Evolutionary conservation across 2,113 vertebrate species (phyloP), one percentile per base, ranked within the genome.

Genomic region (Macquaria ambigua): DNA sequence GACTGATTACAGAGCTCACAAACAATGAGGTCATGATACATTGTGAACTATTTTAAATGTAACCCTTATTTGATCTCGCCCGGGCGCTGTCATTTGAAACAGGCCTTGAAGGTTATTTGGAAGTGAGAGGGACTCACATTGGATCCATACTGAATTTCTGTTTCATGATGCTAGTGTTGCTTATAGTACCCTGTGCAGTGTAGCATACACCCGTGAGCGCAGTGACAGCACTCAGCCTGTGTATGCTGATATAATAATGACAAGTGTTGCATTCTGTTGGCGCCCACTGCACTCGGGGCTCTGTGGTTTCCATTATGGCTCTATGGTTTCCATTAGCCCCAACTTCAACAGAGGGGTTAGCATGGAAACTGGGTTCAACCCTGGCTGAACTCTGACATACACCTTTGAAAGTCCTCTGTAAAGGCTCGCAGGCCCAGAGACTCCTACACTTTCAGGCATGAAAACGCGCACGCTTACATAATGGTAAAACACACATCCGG

Each of bases 271-370:
- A 59, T 86, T 90, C 74, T 50, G 88, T 86, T 93, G 92, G 93
- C 92, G 67, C 82, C 89, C 76, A 21, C 81, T 92, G 84, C 82
- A 87, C 88, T 90, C 6, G 21, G 67, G 74, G 90, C 70, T 89
- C 89, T 91, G 92, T 92, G 90, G 91, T 95, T 95, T 95, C 87
- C 93, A 94, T 95, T 93, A 93, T 81, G 83, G 82, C 89, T 90
- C 82, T 41, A 71, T 91, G 90, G 90, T 95, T 95, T 95, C 87
- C 92, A 93, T 95, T 93, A 93, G 83, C 31, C 79, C 79, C 25
- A 31, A 67, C 81, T 89, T 85, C 62, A 82, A 78, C 87, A 73
- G 71, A 90, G 74, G 58, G 67, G 18, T 82, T 90, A 85, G 92
- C 91, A 86, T 34, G n/a, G 69, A 90, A 87, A 90, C 81, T 28